These are phyloP conservation scores for Jordanella pulchra DNA, from an alignment of 2,797 vertebrate species.

Conservation along the genomic window DNA sequence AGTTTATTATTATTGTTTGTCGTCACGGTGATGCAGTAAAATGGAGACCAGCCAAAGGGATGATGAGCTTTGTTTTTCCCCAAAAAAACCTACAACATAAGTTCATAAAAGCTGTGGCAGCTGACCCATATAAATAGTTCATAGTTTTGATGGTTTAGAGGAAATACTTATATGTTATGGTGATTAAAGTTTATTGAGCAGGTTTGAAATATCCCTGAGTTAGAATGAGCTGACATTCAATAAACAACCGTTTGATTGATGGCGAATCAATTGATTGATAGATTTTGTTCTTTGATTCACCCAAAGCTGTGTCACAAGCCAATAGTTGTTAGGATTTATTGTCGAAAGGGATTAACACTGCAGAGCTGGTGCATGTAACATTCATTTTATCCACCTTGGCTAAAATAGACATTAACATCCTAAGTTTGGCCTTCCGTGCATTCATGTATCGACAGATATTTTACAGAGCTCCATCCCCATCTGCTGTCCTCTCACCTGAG, in stretches of 20 bases:
- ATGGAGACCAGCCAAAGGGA: background rate
- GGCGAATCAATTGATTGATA: background rate
- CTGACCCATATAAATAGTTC: background rate
- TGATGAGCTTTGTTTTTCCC: background rate
- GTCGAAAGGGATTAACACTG: background rate
- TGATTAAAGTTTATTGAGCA: background rate
- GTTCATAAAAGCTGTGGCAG: background rate
- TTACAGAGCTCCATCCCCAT: slow-evolving; percentile 5
- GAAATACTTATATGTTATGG: no score
- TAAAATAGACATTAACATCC: background rate
- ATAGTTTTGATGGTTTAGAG: no score
- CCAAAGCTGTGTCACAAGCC: slow-evolving; percentile 1
- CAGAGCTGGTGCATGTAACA: slow-evolving; percentile 8
- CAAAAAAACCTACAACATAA: background rate
- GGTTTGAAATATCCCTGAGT: background rate
- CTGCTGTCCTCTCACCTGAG: slow-evolving; percentile 27
- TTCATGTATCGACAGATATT: background rate
- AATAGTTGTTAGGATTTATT: background rate
- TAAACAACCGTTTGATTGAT: background rate
- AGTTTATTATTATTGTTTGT: background rate
- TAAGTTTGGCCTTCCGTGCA: background rate
- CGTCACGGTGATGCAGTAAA: background rate
- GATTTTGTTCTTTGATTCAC: background rate
- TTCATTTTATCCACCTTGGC: background rate
- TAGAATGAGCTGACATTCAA: background rate